Evolutionary conservation across 2,113 vertebrate species (phyloP).

Genomic region (Orientallactaga bullata): DNA sequence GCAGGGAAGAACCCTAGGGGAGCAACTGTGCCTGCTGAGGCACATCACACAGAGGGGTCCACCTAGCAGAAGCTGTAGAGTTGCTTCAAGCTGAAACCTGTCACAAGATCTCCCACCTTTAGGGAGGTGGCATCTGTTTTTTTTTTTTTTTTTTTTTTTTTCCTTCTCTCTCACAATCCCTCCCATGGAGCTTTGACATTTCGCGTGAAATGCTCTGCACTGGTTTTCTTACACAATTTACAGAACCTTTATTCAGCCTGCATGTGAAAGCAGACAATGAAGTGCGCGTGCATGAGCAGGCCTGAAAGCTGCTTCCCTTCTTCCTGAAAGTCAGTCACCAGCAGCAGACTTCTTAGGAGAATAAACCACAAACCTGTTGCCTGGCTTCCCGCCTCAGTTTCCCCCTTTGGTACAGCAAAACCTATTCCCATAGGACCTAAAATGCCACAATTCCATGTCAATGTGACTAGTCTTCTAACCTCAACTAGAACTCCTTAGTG

Average conservation of each 20-base stretch:
- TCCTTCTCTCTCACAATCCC: not conserved
- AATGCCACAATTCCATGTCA: accelerated
- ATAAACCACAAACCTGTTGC: not conserved
- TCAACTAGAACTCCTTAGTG: not conserved
- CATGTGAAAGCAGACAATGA: not conserved
- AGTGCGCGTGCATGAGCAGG: not conserved
- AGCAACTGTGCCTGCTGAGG: accelerated
- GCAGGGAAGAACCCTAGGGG: not conserved
- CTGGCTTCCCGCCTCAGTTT: not conserved
- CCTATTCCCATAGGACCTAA: not conserved
- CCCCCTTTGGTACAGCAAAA: accelerated
- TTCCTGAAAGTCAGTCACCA: not conserved
- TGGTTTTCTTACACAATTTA: not conserved
- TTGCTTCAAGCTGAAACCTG: not conserved
- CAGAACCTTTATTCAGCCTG: not conserved
- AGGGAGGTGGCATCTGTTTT: not conserved
- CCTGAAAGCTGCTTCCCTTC: not conserved
- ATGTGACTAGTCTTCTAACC: not conserved
- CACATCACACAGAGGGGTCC: accelerated
- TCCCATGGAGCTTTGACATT: not conserved
- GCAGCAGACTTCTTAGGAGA: not conserved
- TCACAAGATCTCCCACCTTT: not conserved
- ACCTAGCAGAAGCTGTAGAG: not conserved
- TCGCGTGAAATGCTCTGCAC: not conserved
- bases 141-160: too few relatives aligned